Base-by-base conservation (phyloP, 2,797 vertebrate genomes). In the Calcarius lapponicus region DNA sequence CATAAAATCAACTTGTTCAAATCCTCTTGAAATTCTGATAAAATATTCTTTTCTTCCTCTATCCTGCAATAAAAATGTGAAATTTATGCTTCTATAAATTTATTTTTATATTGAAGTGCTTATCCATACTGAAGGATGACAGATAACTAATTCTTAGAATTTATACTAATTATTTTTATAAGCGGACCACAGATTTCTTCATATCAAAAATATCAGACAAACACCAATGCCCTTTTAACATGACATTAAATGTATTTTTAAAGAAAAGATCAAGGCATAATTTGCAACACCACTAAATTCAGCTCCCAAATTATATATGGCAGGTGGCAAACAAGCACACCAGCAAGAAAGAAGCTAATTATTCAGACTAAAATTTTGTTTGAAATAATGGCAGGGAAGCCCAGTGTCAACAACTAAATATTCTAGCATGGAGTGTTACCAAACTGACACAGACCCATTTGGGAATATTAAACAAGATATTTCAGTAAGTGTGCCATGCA, bases 1-100 rank as follows among this genome's bases (percentile, higher is more conserved):
- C 99, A 99, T 85, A 97, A 97, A 97, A 98, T 93, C 97, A 99
- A 98, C 38, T 98, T 98, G 78, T 98, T 98, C 95, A 99, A 96
- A 95, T 99, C 98, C 95, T 98, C 98, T 96, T 99, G 98, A 89
- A 99, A 98, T 96, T 97, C 98, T 31, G 98, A 96, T 7, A 98
- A 97, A 40, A 98, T 97, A 53, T 97, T 97, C 54, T 98, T 98
- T 42, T 98, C 98, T 97, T 99, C 99, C 38, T 98, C 97, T 81
- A 98, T 97, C 94, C 99, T 99, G 96, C 18, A 95, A 87, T 26
- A 87, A 93, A 91, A 71, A 96, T 10, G 11, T 34, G 13, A 85
- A 72, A 94, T 86, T 51, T 91, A 42, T 14, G 1, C 45, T 83
- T 72, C 6, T 32, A 42, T 73, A 36, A 3, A 22, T 19, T 50